A percentile compares a stretch with the other conserved stretches of the same genome.
These are phyloP conservation scores for Stegodyphus mimosarum DNA, from an alignment of 1,140 invertebrate genomes.

Conservation along the genomic window DNA sequence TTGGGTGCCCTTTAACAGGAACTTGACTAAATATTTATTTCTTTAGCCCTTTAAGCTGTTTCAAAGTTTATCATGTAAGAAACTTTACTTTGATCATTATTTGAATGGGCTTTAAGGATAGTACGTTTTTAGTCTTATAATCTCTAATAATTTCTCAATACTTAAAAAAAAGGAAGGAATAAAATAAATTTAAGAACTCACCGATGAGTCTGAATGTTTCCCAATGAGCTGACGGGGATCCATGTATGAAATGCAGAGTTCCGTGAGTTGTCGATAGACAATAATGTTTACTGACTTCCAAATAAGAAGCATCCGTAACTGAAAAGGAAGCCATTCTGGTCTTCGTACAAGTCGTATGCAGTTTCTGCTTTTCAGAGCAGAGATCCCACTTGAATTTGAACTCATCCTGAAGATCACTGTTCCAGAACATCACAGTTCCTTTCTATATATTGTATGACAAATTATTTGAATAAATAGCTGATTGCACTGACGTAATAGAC, in stretches of 20 bases:
- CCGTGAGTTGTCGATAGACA: slow-evolving; percentile 29
- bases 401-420: slow-evolving; percentile 3
- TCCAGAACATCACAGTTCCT: slow-evolving; percentile 16
- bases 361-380: slow-evolving; percentile 21
- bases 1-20: no score
- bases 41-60: no score
- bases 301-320: slow-evolving; percentile 27
- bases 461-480: no score
- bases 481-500: no score
- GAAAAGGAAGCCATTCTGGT: not conserved
- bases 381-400: slow-evolving; percentile 4
- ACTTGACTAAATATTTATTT: no score
- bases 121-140: no score
- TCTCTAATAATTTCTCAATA: no score
- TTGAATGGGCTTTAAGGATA: not conserved
- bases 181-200: not conserved
- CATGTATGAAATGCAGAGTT: slow-evolving; percentile 35
- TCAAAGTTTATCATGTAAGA: not conserved
- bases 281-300: slow-evolving; percentile 33
- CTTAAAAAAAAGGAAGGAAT: no score
- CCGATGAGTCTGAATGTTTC: slow-evolving; percentile 41
- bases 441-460: not conserved
- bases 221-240: slow-evolving; percentile 13
- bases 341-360: not conserved
- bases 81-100: not conserved